Evolutionary conservation across 2,797 vertebrate genomes (phyloP).

Genomic region (Urophycis tenuis): DNA sequence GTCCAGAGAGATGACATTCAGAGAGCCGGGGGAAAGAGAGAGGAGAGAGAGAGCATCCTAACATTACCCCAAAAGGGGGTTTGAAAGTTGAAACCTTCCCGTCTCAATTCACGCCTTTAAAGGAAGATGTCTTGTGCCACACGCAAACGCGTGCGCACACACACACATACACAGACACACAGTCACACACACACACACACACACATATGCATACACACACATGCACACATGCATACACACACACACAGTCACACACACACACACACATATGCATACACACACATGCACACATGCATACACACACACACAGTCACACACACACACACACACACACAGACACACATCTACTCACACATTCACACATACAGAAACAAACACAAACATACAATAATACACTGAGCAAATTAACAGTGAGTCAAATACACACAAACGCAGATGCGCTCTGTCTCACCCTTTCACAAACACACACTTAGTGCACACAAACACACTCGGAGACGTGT

Average conservation of each 20-base stretch:
- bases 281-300: too few relatives aligned
- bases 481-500: slow-evolving; percentile 5
- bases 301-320: not conserved
- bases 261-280: not conserved
- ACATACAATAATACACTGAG: not conserved
- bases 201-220: not conserved
- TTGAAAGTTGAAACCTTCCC: slow-evolving; percentile 10
- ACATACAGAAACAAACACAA: not conserved
- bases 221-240: not conserved
- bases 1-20: slow-evolving; percentile 17
- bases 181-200: not conserved
- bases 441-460: not conserved
- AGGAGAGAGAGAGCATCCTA: not conserved
- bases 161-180: slow-evolving; percentile 3
- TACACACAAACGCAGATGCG: not conserved
- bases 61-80: not conserved
- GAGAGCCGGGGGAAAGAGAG: not conserved
- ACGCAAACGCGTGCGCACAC: not conserved
- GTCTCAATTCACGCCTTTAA: slow-evolving; percentile 6
- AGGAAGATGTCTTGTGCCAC: not conserved
- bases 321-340: slow-evolving; percentile 1
- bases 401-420: not conserved
- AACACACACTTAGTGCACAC: slow-evolving; percentile 2
- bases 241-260: slow-evolving; percentile 1
- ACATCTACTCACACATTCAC: not conserved